A percentile compares a stretch with the other conserved stretches of the same genome.
phyloP scores from a whole-genome alignment of 2,113 vertebrate genomes.

The Heloderma charlesbogerti region DNA sequence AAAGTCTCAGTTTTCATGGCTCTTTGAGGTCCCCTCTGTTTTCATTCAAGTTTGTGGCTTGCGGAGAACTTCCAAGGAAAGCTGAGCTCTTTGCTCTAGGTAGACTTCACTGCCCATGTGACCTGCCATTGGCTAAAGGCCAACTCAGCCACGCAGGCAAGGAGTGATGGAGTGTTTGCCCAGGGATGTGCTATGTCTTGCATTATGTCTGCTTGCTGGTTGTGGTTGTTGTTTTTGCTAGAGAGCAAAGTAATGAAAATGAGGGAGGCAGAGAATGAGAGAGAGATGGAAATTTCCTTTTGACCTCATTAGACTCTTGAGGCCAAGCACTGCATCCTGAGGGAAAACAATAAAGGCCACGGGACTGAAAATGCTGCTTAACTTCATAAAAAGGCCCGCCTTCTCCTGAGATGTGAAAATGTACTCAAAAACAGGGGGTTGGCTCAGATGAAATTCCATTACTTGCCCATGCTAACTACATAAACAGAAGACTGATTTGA shows the following conservation, averaged over 20 bases:
- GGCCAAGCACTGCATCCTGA: slow-evolving; percentile 32
- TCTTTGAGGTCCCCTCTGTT: neutral
- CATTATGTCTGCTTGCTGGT: neutral
- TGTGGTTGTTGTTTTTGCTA: neutral
- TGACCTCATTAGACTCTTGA: slow-evolving; percentile 55
- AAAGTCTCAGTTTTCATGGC: slow-evolving; percentile 22
- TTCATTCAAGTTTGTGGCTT: slow-evolving; percentile 3
- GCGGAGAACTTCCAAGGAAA: neutral
- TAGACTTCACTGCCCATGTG: neutral
- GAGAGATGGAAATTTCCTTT: slow-evolving; percentile 31
- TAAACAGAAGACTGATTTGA: neutral
- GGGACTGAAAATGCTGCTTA: slow-evolving; percentile 38
- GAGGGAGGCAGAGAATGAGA: neutral
- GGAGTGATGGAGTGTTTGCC: neutral
- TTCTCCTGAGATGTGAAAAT: slow-evolving; percentile 46
- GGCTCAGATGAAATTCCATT: neutral
- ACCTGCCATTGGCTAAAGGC: neutral
- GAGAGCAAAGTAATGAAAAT: neutral
- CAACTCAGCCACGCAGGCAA: slow-evolving; percentile 1
- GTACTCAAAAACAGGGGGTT: neutral
- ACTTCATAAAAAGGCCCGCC: slow-evolving; percentile 35
- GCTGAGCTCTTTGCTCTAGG: neutral
- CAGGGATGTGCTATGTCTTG: neutral
- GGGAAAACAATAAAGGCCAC: slow-evolving; percentile 26
- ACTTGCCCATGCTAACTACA: neutral